These are phyloP conservation scores for Lithophane socia DNA, from an alignment of 2,888 invertebrate species.

Conservation along the genomic window DNA sequence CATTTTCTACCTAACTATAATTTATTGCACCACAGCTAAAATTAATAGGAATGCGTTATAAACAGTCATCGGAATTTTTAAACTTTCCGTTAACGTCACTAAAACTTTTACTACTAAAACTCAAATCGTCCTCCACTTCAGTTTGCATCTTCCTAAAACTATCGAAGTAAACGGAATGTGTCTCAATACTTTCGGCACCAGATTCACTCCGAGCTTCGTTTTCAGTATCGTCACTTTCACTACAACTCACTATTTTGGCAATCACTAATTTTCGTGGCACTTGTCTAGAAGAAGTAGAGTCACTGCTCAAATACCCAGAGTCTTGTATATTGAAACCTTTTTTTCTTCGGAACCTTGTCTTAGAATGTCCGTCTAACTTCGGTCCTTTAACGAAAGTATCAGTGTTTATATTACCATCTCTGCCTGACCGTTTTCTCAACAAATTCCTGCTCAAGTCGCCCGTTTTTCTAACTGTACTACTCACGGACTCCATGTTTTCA, in stretches of 20 bases:
- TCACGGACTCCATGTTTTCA: conserved; percentile 78
- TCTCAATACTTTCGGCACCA: conserved; percentile 96
- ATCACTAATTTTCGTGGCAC: conserved; percentile 84
- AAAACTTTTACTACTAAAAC: conserved; percentile 71
- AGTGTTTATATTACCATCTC: conserved; percentile 77
- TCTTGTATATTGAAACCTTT: conserved; percentile 91
- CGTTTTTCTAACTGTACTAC: conserved; percentile 63
- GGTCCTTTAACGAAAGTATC: conserved; percentile 83
- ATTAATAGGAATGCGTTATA: conserved; percentile 66
- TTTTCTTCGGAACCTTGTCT: conserved; percentile 78
- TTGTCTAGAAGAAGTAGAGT: conserved; percentile 92
- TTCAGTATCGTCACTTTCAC: conserved; percentile 95
- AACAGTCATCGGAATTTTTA: conserved; percentile 68
- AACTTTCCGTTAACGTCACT: conserved; percentile 72
- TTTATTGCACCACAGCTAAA: conserved; percentile 73
- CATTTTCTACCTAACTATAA: conserved; percentile 36
- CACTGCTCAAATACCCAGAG: conserved; percentile 96
- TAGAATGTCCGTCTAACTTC: conserved; percentile 75
- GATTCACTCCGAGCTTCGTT: conserved; percentile 96
- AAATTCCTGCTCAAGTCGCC: conserved; percentile 75
- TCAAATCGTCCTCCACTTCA: conserved; percentile 74
- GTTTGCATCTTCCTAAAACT: conserved; percentile 90
- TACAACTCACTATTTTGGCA: conserved; percentile 90
- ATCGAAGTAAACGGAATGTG: conserved; percentile 96
- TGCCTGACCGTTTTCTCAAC: conserved; percentile 72